Base-by-base conservation (phyloP, 2,888 invertebrate species). In the Caenorhabditis sp. region DNA sequence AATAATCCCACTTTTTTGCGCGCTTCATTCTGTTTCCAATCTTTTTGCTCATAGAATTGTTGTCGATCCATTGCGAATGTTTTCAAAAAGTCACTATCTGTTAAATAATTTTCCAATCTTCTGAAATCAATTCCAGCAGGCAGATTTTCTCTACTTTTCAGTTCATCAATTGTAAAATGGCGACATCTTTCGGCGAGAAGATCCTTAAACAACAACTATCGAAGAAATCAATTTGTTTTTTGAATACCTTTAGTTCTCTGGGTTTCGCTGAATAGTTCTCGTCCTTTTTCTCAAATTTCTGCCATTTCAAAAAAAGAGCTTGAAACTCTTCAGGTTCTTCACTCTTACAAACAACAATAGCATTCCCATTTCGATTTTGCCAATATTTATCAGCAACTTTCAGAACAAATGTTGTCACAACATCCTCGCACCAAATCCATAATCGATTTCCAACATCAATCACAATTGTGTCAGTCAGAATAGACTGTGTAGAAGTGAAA, bases 371-470 rank as follows among this genome's bases (percentile, higher is more conserved):
- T 8, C 77, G 24, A 27, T 57, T 57, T 1, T 58, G 60, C 79
- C 82, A 80, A 54, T 76, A 83, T 23, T 64, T 60, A 27, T 74
- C 57, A 10, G 80, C 81, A 1, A 83, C 80, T 61, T 79, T 73
- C 36, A 84, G 65, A 17, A 78, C 74, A 57, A 82, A 82, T 1
- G 78, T 81, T 8, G 70, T 66, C 1, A 76, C 69, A 5, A 71
- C 69, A 24, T 65, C 63, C 53, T 80, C 83, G 4, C 77, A 72
- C 85, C 85, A 85, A 12, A 85, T 49, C 85, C 85, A 85, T 31
- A 84, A 67, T 8, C 58, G 62, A 14, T 65, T 74, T 6, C 84
- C 83, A 50, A 78, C 77, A 58, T 84, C 82, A 23, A 85, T 75
- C 17, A 85, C 31, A 12, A 82, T 68, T 27, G 75, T 76, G 59